These are phyloP conservation scores for Hyperoplus lanceolatus DNA, from an alignment of 2,797 vertebrate species.

Conservation along the genomic window DNA sequence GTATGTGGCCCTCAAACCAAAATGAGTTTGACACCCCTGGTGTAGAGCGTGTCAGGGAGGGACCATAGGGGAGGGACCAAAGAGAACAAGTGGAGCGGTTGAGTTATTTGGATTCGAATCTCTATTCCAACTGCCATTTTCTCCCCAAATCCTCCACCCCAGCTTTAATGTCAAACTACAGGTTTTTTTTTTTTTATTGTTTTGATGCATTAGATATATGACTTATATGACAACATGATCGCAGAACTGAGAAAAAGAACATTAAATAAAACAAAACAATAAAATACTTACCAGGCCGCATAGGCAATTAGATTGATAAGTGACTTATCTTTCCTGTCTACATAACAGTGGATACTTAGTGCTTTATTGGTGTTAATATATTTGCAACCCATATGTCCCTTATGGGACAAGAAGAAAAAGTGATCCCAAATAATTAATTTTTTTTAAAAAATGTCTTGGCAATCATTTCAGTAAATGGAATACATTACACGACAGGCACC, in stretches of 20 bases:
- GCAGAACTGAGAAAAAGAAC: background rate
- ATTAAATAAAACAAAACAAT: background rate
- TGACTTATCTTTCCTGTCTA: background rate
- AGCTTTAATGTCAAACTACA: background rate
- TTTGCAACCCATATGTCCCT: slow-evolving; percentile 25
- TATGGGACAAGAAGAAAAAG: background rate
- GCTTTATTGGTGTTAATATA: slow-evolving; percentile 22
- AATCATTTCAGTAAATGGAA: slow-evolving; percentile 42
- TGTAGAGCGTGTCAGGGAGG: too few species aligned
- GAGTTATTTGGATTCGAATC: too few species aligned
- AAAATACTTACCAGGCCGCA: background rate
- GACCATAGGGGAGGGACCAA: too few species aligned
- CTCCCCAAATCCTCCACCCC: too few species aligned
- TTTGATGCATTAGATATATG: background rate
- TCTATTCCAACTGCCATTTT: too few species aligned
- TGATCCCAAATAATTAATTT: slow-evolving; percentile 1
- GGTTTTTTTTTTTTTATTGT: background rate
- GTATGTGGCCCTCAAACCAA: too few species aligned
- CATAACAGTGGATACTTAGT: slow-evolving; percentile 1
- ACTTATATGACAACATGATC: background rate
- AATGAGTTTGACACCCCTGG: too few species aligned
- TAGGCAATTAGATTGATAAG: background rate
- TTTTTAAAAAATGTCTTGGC: background rate
- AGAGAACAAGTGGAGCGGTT: too few species aligned
- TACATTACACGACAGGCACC: slow-evolving; percentile 6